phyloP scores from a whole-genome alignment of 2,113 vertebrate species.

The Tretioscincus oriximinensis region DNA sequence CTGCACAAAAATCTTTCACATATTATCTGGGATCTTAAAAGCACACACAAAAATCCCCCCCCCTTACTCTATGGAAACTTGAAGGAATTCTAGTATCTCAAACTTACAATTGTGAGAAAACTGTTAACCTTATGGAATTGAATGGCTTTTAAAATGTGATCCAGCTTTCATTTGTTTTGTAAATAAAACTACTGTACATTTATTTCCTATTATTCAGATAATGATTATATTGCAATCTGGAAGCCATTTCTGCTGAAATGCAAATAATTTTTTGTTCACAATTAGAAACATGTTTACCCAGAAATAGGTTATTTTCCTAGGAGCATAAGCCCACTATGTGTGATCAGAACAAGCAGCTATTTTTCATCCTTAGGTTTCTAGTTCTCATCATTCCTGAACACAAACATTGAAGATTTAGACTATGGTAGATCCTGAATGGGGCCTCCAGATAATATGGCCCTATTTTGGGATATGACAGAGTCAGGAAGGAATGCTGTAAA shows the following conservation, averaged over 20 bases:
- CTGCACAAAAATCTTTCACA: background rate
- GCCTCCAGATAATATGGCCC: no score
- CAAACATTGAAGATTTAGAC: background rate
- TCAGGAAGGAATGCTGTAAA: background rate
- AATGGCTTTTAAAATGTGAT: no score
- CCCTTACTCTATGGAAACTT: background rate
- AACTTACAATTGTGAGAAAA: no score
- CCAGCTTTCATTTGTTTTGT: no score
- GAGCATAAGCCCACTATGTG: background rate
- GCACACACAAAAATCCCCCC: background rate
- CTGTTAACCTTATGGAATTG: no score
- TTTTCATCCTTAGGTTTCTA: background rate
- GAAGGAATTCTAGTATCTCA: background rate
- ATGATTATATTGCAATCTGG: no score
- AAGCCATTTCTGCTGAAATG: no score
- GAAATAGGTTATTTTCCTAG: background rate
- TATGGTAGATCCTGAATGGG: no score
- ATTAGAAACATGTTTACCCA: background rate
- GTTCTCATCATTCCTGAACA: conserved; percentile 14
- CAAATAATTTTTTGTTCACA: no score
- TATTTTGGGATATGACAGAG: no score
- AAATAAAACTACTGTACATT: no score
- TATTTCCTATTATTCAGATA: no score
- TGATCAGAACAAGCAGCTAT: background rate
- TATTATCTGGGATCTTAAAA: background rate